phyloP scores from a whole-genome alignment of 1,140 invertebrate species.

The Oedothorax gibbosus region DNA sequence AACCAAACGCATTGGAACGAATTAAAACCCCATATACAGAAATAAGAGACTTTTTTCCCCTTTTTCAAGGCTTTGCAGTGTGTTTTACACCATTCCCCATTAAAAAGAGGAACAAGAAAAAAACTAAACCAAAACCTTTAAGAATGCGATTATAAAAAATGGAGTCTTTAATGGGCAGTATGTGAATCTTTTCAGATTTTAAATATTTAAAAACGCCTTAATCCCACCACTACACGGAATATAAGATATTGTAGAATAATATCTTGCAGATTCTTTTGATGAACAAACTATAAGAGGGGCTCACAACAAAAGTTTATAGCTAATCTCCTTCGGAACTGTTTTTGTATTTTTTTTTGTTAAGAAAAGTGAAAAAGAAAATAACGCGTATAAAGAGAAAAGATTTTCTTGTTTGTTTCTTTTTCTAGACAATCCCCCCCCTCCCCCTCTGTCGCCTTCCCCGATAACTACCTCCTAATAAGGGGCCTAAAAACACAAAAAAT shows the following conservation, averaged over 20 bases:
- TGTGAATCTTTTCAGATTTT: conserved; percentile 20
- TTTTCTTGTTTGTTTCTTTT: background rate
- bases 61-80: no score
- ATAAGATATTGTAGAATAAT: conserved; percentile 24
- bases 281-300: no score
- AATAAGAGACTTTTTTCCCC: no score
- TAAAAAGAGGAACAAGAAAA: no score
- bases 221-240: conserved; percentile 24
- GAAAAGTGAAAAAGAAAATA: conserved; percentile 24
- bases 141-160: background rate
- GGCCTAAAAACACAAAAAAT: conserved; percentile 4
- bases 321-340: conserved; percentile 23
- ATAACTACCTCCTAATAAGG: conserved; percentile 36
- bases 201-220: conserved; percentile 39
- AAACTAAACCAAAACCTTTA: background rate
- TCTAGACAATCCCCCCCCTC: background rate
- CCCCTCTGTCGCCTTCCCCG: background rate
- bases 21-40: no score
- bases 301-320: conserved; percentile 41
- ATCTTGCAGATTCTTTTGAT: conserved; percentile 25
- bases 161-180: conserved; percentile 25
- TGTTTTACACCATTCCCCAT: no score
- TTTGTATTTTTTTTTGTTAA: background rate
- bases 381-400: background rate
- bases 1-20: no score